phyloP scores from a whole-genome alignment of 2,797 vertebrate species.

The Salarias fasciatus region DNA sequence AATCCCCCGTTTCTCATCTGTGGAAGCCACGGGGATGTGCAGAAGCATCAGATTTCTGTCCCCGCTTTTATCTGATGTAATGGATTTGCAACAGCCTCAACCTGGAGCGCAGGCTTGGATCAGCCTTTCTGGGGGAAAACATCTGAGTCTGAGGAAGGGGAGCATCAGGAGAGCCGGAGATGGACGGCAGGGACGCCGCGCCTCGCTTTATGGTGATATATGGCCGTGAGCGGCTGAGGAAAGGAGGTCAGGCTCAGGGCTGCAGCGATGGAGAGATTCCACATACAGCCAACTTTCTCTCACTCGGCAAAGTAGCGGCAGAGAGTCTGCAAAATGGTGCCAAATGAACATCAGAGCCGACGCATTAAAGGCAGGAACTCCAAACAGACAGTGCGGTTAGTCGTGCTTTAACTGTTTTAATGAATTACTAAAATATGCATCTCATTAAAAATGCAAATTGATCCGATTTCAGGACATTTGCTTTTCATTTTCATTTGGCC shows the following conservation, averaged over 20 bases:
- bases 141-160: constrained; percentile 33
- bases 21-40: constrained; percentile 63
- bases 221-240: constrained; percentile 12
- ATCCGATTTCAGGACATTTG: not conserved
- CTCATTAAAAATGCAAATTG: not conserved
- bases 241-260: constrained; percentile 11
- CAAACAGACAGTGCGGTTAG: not conserved
- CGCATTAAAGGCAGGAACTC: constrained; percentile 8
- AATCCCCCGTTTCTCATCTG: constrained; percentile 68
- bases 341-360: not conserved
- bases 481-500: too few species aligned
- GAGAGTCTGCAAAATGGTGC: too few species aligned
- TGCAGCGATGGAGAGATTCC: constrained; percentile 20
- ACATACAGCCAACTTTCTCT: constrained; percentile 12
- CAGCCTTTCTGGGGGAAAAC: constrained; percentile 54
- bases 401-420: too few species aligned
- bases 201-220: constrained; percentile 8
- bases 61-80: constrained; percentile 78
- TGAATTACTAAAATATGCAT: too few species aligned
- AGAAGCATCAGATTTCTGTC: constrained; percentile 65
- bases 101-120: constrained; percentile 66
- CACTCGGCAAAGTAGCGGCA: constrained; percentile 12
- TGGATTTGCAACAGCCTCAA: constrained; percentile 79
- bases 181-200: not conserved
- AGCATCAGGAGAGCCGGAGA: constrained; percentile 4